A percentile compares a stretch with the other conserved stretches of the same genome.
Evolutionary conservation across 2,113 vertebrate species (phyloP).

Genomic region (Actinemys pallida): DNA sequence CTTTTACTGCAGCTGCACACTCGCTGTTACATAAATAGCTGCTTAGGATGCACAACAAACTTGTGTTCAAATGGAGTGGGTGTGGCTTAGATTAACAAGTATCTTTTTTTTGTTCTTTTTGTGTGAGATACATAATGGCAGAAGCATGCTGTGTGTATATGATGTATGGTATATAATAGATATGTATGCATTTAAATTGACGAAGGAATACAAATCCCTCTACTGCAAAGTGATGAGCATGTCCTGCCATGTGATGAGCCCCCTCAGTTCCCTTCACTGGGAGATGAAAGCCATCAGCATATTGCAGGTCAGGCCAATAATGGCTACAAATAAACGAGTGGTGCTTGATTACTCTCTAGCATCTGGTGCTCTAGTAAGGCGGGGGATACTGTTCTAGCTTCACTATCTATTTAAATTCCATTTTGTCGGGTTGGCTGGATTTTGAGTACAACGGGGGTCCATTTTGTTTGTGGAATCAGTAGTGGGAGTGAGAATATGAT

Average conservation of each 20-base stretch:
- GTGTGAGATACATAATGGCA: background rate
- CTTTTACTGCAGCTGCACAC: constrained; percentile 22
- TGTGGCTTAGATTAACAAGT: background rate
- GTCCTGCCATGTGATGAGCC: background rate
- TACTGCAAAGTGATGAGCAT: background rate
- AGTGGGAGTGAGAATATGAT: fast-evolving
- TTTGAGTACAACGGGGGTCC: background rate
- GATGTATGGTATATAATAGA: fast-evolving
- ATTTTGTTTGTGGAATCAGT: background rate
- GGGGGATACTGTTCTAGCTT: background rate
- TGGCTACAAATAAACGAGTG: background rate
- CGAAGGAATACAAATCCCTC: background rate
- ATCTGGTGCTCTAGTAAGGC: background rate
- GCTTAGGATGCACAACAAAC: constrained; percentile 15
- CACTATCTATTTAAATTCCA: background rate
- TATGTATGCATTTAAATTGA: background rate
- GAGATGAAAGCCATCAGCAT: background rate
- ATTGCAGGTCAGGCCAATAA: background rate
- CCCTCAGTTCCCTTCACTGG: background rate
- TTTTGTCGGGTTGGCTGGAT: background rate
- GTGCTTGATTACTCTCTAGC: background rate
- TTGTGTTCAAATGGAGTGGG: background rate
- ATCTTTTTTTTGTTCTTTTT: background rate
- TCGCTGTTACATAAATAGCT: constrained; percentile 60
- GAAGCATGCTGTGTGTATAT: fast-evolving